A percentile compares a stretch with the other conserved stretches of the same genome.
Evolutionary conservation across 2,888 invertebrate genomes (phyloP).

Genomic region (Micropterix aruncella): DNA sequence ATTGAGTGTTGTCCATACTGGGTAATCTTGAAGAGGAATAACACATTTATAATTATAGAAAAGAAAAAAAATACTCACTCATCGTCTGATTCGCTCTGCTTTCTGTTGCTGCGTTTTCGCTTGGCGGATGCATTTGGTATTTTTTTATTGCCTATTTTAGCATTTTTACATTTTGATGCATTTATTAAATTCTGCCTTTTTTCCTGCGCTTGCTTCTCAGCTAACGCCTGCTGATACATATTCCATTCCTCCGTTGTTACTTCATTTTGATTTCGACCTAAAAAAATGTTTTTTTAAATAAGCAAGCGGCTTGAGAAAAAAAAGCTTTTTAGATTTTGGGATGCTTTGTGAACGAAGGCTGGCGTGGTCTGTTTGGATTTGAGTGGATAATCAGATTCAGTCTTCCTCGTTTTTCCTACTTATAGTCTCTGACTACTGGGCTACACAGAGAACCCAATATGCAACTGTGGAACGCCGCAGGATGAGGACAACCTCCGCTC

Average conservation of each 20-base stretch:
- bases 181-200: not conserved
- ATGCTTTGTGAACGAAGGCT: too few species aligned
- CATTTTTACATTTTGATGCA: not conserved
- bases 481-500: too few species aligned
- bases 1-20: too few species aligned
- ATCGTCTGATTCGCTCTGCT: constrained; percentile 25
- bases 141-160: not conserved
- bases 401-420: too few species aligned
- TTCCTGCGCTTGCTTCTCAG: constrained; percentile 24
- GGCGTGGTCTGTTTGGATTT: too few species aligned
- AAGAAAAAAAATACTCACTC: constrained; percentile 22
- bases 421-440: too few species aligned
- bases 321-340: too few species aligned
- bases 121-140: not conserved
- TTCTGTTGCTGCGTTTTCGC: constrained; percentile 12
- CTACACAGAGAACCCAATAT: too few species aligned
- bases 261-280: constrained; percentile 14
- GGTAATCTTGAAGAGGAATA: constrained; percentile 1
- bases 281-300: too few species aligned
- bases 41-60: not conserved
- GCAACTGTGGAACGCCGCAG: too few species aligned
- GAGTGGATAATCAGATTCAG: too few species aligned
- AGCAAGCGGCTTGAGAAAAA: too few species aligned
- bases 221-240: constrained; percentile 29
- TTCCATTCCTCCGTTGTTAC: constrained; percentile 36